These are phyloP conservation scores for Otus sunia DNA, from an alignment of 2,113 vertebrate genomes.

Conservation along the genomic window DNA sequence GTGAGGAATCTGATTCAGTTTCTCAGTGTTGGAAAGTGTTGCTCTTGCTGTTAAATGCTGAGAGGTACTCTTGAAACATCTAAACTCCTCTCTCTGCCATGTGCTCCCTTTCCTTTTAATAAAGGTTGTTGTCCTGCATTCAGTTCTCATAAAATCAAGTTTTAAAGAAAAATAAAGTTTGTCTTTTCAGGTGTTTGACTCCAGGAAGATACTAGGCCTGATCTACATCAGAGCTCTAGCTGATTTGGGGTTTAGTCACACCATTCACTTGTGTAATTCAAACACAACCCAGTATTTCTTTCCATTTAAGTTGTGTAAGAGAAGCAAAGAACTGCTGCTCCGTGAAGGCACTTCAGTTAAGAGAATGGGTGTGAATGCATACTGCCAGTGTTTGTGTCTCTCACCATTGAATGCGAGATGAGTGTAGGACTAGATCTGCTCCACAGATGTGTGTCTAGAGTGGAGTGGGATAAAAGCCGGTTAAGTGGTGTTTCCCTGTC, in stretches of 20 bases:
- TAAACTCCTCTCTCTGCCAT: neutral
- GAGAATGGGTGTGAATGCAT: neutral
- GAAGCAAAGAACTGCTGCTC: neutral
- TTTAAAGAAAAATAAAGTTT: neutral
- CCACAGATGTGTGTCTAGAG: neutral
- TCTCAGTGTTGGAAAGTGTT: neutral
- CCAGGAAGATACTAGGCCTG: neutral
- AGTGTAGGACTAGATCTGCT: neutral
- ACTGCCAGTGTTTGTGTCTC: neutral
- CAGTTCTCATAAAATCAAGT: neutral
- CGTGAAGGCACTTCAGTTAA: neutral
- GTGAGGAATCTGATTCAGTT: neutral
- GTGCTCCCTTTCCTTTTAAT: neutral
- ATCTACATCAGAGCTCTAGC: neutral
- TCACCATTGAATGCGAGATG: neutral
- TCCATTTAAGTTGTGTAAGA: neutral
- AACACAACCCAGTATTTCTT: neutral
- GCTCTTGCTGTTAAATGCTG: neutral
- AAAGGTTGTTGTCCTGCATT: neutral
- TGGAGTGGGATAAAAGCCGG: neutral
- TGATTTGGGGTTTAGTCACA: neutral
- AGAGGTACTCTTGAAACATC: neutral
- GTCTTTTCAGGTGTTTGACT: neutral
- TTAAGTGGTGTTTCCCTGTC: neutral
- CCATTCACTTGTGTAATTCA: neutral